phyloP scores from a whole-genome alignment of 2,113 vertebrate genomes.

The Egretta garzetta region DNA sequence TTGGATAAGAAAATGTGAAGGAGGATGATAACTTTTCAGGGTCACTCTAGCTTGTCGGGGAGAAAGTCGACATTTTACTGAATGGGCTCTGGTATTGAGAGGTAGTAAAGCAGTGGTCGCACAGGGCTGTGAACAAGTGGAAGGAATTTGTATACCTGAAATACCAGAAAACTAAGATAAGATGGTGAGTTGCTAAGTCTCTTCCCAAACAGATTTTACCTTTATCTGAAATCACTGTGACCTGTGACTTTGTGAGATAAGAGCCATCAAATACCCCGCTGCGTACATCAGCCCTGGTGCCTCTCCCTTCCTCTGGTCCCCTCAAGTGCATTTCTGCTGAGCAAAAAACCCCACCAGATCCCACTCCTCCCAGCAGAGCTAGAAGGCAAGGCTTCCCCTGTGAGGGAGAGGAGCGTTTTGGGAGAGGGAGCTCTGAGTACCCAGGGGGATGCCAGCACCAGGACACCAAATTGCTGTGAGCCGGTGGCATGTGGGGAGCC shows the following conservation, averaged over 20 bases:
- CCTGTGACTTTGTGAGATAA: background rate
- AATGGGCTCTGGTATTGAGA: background rate
- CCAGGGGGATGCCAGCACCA: background rate
- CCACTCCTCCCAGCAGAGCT: rapidly evolving
- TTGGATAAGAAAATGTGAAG: background rate
- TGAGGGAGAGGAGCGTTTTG: background rate
- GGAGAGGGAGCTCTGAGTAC: rapidly evolving
- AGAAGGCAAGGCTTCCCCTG: background rate
- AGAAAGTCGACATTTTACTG: background rate
- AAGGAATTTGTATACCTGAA: background rate
- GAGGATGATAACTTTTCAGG: background rate
- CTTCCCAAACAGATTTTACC: background rate
- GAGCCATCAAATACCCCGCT: rapidly evolving
- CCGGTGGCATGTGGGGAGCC: background rate
- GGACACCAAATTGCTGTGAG: background rate
- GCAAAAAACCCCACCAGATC: background rate
- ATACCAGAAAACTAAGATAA: background rate
- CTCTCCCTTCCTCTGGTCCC: background rate
- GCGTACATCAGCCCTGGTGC: background rate
- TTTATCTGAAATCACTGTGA: background rate
- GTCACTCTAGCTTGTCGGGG: background rate
- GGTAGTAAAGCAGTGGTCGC: background rate
- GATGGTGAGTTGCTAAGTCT: background rate
- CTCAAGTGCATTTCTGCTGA: rapidly evolving
- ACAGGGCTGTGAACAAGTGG: background rate